Percentiles rank a stretch among this genome's conserved stretches.
Evolutionary conservation across 2,888 invertebrate species (phyloP).

Genomic region (Idaea biselata): DNA sequence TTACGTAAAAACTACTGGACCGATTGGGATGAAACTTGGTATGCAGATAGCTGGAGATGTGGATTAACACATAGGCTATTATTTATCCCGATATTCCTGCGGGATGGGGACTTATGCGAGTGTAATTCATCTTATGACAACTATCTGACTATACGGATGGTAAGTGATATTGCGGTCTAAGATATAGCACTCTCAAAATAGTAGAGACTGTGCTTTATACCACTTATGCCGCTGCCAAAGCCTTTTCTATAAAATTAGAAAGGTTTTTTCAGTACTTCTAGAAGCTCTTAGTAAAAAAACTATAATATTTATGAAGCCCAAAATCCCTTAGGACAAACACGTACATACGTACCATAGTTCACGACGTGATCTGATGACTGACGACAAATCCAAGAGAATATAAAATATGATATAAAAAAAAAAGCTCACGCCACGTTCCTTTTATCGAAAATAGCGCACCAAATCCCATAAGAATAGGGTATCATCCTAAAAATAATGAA

Average conservation of each 20-base stretch:
- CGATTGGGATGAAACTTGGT: too few relatives aligned
- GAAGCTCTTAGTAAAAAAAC: background rate
- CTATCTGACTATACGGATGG: too few relatives aligned
- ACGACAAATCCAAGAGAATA: background rate
- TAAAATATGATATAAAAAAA: background rate
- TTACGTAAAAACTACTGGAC: too few relatives aligned
- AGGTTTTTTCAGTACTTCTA: background rate
- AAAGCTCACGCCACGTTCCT: conserved; percentile 1
- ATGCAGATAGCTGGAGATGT: too few relatives aligned
- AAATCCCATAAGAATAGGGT: conserved; percentile 19
- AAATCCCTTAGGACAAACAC: background rate
- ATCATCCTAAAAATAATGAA: conserved; percentile 49
- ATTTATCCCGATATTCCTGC: too few relatives aligned
- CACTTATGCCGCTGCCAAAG: background rate
- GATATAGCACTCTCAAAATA: too few relatives aligned
- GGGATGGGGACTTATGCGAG: too few relatives aligned
- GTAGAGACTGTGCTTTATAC: too few relatives aligned
- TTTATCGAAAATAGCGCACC: conserved; percentile 16
- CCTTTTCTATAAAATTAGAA: background rate
- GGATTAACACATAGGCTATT: too few relatives aligned
- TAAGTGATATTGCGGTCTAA: too few relatives aligned
- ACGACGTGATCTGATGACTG: background rate
- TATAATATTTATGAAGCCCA: background rate
- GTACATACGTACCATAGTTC: background rate
- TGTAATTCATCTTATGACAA: too few relatives aligned